phyloP scores from a whole-genome alignment of 1,140 invertebrate genomes.

The Drosophila simulans region DNA sequence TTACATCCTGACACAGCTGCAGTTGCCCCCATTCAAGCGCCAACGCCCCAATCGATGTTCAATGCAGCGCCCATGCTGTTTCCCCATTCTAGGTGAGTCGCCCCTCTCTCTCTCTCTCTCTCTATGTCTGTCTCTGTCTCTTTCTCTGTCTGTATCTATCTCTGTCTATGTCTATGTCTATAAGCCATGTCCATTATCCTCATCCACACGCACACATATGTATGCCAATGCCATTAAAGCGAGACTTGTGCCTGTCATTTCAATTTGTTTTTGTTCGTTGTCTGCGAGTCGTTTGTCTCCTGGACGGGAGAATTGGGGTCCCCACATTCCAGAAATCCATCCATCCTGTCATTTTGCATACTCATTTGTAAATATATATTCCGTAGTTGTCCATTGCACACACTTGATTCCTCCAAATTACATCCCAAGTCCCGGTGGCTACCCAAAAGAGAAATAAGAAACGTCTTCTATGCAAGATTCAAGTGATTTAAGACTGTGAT shows the following conservation, averaged over 20 bases:
- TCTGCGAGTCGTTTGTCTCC: conserved; percentile 25
- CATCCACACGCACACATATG: conserved; percentile 12
- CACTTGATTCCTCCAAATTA: conserved; percentile 38
- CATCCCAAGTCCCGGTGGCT: conserved; percentile 10
- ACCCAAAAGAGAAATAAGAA: conserved; percentile 13
- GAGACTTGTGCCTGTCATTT: conserved; percentile 30
- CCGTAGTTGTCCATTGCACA: conserved; percentile 37
- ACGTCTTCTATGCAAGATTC: conserved; percentile 75
- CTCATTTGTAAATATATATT: conserved; percentile 48
- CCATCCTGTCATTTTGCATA: conserved; percentile 4
- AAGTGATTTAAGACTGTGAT: conserved; percentile 56
- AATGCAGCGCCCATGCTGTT: conserved; percentile 84
- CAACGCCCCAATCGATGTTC: conserved; percentile 83
- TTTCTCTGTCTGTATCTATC: conserved; percentile 11
- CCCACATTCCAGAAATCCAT: neutral
- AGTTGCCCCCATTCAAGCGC: conserved; percentile 83
- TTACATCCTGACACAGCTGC: conserved; percentile 93
- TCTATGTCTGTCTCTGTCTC: neutral
- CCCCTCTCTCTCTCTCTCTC: conserved; percentile 8
- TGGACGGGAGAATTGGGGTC: conserved; percentile 1
- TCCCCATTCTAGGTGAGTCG: conserved; percentile 84
- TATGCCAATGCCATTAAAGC: conserved; percentile 23
- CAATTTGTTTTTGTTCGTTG: conserved; percentile 27
- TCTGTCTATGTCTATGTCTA: neutral
- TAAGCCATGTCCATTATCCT: conserved; percentile 43